A percentile compares a stretch with the other conserved stretches of the same genome.
These are phyloP conservation scores for Columba livia DNA, from an alignment of 2,113 vertebrate genomes.

Conservation along the genomic window DNA sequence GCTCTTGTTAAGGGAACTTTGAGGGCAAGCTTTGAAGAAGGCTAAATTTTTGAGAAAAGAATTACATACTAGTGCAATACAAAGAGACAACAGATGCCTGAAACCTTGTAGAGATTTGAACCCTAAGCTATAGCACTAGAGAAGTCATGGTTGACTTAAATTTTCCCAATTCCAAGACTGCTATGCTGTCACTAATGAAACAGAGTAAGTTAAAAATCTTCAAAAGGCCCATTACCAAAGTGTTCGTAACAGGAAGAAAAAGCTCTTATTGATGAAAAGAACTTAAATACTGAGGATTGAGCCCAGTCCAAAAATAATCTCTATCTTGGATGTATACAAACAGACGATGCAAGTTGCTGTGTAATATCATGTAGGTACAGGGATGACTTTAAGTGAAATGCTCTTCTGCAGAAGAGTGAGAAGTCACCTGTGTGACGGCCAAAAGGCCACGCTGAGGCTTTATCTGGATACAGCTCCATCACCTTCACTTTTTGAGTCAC, in stretches of 20 bases:
- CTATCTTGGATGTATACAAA: neutral
- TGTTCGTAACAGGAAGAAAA: neutral
- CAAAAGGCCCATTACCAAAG: neutral
- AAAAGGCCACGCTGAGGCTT: neutral
- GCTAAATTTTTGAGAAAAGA: neutral
- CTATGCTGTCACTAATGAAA: neutral
- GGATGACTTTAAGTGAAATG: neutral
- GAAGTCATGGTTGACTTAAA: accelerated
- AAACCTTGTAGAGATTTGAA: neutral
- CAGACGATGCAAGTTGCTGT: neutral
- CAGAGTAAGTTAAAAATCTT: neutral
- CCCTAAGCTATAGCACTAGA: neutral
- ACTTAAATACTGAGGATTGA: neutral
- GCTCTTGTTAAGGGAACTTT: neutral
- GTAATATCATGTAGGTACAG: neutral
- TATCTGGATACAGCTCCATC: neutral
- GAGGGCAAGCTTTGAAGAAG: neutral
- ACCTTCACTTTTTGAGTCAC: neutral
- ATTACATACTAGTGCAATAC: neutral
- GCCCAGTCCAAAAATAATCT: neutral
- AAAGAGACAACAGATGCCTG: neutral
- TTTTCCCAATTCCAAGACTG: neutral
- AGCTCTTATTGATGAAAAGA: neutral
- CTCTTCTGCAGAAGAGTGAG: accelerated
- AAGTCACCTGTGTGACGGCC: neutral